A percentile compares a stretch with the other conserved stretches of the same genome.
These are phyloP conservation scores for Petroica traversi DNA, from an alignment of 2,113 vertebrate genomes.

Conservation along the genomic window DNA sequence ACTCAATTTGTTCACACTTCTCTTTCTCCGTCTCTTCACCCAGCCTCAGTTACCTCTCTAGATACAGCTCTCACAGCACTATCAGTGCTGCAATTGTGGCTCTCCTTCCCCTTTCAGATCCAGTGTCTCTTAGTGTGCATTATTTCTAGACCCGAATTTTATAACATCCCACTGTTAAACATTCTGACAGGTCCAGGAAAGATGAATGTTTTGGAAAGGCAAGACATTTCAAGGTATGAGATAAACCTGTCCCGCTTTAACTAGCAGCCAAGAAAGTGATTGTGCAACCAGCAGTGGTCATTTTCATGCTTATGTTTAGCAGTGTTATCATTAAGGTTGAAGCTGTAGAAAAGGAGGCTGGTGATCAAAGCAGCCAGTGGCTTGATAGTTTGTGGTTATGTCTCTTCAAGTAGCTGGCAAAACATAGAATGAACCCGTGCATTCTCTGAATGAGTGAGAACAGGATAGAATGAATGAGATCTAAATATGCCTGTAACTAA, in stretches of 20 bases:
- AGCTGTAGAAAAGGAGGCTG: background rate
- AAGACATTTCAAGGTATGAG: background rate
- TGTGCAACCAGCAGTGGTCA: background rate
- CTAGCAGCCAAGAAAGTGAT: background rate
- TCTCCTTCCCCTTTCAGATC: background rate
- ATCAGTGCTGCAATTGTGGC: background rate
- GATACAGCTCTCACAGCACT: background rate
- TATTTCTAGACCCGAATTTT: background rate
- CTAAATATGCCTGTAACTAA: background rate
- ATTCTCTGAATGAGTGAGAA: background rate
- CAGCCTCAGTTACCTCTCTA: background rate
- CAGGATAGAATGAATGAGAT: background rate
- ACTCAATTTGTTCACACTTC: background rate
- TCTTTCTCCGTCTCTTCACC: background rate
- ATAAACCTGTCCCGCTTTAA: background rate
- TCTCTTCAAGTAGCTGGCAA: background rate
- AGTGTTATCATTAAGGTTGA: background rate
- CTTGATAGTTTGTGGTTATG: background rate
- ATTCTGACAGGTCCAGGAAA: background rate
- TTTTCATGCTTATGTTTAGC: background rate
- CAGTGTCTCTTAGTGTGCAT: background rate
- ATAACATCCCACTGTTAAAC: background rate
- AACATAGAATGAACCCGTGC: background rate
- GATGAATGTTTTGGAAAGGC: background rate
- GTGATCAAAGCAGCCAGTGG: background rate